Percentiles rank a stretch among this genome's conserved stretches.
Conservation (phyloP, 2,113 vertebrate genomes). For the Columba janthina region DNA sequence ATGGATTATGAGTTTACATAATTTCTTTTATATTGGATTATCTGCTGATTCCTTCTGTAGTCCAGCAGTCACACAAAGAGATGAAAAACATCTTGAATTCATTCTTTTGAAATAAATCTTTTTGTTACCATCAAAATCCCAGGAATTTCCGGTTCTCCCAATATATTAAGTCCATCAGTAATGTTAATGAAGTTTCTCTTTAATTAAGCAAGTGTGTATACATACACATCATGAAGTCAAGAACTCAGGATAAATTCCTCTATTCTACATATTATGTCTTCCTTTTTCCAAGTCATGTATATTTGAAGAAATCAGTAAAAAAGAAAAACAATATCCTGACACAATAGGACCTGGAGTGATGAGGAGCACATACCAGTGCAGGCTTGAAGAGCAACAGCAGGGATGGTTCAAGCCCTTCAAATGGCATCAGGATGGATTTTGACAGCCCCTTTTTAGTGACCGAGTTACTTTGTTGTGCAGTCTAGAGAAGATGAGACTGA, state of each 20-base stretch:
- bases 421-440: not conserved
- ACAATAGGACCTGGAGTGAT: not conserved
- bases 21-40: not conserved
- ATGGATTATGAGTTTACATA: accelerated
- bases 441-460: not conserved
- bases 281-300: too few species aligned
- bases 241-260: not conserved
- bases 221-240: not conserved
- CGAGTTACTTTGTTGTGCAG: not conserved
- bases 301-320: not conserved
- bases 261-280: not conserved
- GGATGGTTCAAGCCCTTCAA: not conserved
- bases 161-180: not conserved
- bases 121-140: not conserved
- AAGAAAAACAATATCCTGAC: not conserved
- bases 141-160: not conserved
- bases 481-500: too few species aligned
- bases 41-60: not conserved
- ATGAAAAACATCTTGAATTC: not conserved
- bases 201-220: not conserved
- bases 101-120: not conserved
- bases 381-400: not conserved
- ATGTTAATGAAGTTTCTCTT: not conserved
- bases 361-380: not conserved
- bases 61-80: not conserved